Conservation (phyloP, 2,888 invertebrate species). For the Hartigia nigra region DNA sequence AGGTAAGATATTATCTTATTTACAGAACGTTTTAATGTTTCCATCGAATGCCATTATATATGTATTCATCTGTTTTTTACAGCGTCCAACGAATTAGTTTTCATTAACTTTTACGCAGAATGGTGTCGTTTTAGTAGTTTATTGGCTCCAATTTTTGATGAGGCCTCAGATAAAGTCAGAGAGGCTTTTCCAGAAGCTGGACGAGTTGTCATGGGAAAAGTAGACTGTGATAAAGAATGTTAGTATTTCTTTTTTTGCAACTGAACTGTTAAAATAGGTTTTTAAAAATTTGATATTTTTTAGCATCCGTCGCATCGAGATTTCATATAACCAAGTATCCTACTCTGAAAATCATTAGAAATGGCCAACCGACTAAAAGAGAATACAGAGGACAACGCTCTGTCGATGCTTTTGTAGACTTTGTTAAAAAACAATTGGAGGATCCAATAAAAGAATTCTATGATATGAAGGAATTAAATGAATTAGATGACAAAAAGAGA, state of each 20-base stretch:
- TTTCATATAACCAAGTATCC: constrained; percentile 99
- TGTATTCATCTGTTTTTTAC: constrained; percentile 63
- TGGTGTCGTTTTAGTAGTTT: constrained; percentile 99
- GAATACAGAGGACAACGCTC: constrained; percentile 93
- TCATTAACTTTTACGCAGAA: constrained; percentile 99
- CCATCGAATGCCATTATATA: no score
- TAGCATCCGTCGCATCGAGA: constrained; percentile 82
- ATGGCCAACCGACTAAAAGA: constrained; percentile 89
- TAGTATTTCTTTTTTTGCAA: constrained; percentile 47
- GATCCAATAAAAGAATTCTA: constrained; percentile 86
- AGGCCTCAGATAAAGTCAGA: constrained; percentile 88
- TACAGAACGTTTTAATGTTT: neutral
- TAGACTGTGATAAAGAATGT: constrained; percentile 96
- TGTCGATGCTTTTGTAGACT: constrained; percentile 88
- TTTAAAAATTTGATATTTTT: neutral
- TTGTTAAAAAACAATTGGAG: constrained; percentile 88
- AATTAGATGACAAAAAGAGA: constrained; percentile 82
- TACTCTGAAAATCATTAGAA: constrained; percentile 93
- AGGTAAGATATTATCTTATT: constrained; percentile 70
- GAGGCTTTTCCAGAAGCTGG: constrained; percentile 84
- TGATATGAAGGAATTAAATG: constrained; percentile 77
- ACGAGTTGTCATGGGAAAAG: constrained; percentile 93
- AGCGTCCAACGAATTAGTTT: constrained; percentile 96
- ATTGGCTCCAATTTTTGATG: constrained; percentile 95
- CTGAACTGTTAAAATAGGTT: constrained; percentile 4